Percentiles rank a stretch among this genome's conserved stretches.
These are phyloP conservation scores for Holacanthella duospinosa DNA, from an alignment of 2,888 invertebrate genomes.

Conservation along the genomic window DNA sequence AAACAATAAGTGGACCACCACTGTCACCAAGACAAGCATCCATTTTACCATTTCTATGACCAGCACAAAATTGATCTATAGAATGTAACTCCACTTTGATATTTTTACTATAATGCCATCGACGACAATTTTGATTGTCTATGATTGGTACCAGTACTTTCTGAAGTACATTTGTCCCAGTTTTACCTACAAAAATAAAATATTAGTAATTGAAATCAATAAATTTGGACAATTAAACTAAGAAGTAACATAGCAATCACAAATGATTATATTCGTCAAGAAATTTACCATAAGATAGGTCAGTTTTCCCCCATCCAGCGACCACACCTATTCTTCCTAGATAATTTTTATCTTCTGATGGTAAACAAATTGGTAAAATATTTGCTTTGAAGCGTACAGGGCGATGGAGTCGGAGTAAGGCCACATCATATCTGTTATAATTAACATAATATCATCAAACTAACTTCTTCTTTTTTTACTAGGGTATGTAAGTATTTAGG, in stretches of 20 bases:
- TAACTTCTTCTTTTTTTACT: background rate
- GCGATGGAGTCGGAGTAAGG: conserved; percentile 58
- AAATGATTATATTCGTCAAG: conserved; percentile 1
- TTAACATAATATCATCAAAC: background rate
- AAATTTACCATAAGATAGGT: conserved; percentile 45
- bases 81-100: conserved; percentile 55
- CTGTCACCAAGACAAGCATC: conserved; percentile 63
- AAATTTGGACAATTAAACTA: background rate
- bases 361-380: conserved; percentile 69
- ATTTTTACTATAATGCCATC: conserved; percentile 70
- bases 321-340: conserved; percentile 54
- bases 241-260: too few species aligned
- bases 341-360: conserved; percentile 45
- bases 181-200: conserved; percentile 45
- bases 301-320: conserved; percentile 77
- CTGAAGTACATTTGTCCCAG: conserved; percentile 67
- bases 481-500: too few species aligned
- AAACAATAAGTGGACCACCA: conserved; percentile 58
- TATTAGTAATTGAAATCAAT: conserved; percentile 1
- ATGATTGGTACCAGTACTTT: conserved; percentile 72
- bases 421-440: conserved; percentile 51
- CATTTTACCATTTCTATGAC: conserved; percentile 68
- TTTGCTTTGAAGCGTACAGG: conserved; percentile 55
- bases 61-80: conserved; percentile 69
- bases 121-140: conserved; percentile 62